These are phyloP conservation scores for Arvicanthis niloticus DNA, from an alignment of 2,113 vertebrate species.

Conservation along the genomic window DNA sequence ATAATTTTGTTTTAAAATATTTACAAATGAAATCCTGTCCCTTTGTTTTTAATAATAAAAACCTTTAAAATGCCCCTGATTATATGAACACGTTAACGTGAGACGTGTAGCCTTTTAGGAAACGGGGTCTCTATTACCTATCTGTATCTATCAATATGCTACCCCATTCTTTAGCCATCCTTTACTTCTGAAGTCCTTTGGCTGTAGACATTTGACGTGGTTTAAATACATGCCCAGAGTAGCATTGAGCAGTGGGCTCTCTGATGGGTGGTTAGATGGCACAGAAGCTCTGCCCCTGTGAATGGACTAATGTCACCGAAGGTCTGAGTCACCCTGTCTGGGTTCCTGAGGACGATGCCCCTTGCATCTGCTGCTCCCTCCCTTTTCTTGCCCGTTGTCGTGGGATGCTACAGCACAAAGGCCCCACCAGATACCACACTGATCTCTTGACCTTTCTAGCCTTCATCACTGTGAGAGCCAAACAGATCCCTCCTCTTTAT, in stretches of 20 bases:
- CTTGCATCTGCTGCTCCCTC: not conserved
- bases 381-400: not conserved
- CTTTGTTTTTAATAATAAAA: not conserved
- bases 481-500: not conserved
- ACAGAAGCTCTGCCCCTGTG: not conserved
- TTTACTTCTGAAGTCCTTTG: not conserved
- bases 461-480: not conserved
- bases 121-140: not conserved
- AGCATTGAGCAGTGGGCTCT: not conserved
- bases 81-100: not conserved
- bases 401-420: not conserved
- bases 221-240: not conserved
- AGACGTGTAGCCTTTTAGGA: not conserved
- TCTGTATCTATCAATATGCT: too few species aligned
- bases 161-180: not conserved
- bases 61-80: not conserved
- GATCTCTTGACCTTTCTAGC: not conserved
- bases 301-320: not conserved
- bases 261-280: not conserved
- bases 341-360: not conserved
- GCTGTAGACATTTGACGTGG: not conserved
- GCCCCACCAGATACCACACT: not conserved
- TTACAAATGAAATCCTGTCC: not conserved
- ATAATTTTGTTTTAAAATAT: not conserved
- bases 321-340: not conserved